Conservation (phyloP, 2,113 vertebrate genomes). For the Misgurnus anguillicaudatus region DNA sequence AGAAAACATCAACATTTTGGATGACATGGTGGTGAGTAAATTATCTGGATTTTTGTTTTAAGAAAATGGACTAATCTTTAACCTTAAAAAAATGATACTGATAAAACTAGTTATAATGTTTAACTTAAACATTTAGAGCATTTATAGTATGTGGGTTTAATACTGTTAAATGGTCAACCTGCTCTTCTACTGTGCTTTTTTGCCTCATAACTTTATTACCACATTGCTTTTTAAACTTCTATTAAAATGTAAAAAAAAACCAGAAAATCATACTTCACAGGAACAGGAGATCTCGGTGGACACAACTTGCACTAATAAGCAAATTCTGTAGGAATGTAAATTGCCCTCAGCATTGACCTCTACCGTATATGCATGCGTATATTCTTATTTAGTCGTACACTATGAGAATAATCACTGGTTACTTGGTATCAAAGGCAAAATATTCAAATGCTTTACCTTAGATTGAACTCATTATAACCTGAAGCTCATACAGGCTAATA, state of each 20-base stretch:
- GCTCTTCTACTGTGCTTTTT: background rate
- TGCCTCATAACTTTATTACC: background rate
- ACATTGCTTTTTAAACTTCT: background rate
- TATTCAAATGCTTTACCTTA: background rate
- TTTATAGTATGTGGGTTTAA: background rate
- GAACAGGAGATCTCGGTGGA: background rate
- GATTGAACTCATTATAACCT: conserved; percentile 12
- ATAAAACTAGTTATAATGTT: no score
- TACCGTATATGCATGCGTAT: background rate
- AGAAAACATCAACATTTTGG: no score
- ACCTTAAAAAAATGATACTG: no score
- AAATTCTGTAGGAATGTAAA: background rate
- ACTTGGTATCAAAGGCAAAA: conserved; percentile 10
- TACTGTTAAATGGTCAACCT: background rate
- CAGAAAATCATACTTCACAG: background rate
- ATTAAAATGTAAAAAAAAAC: background rate
- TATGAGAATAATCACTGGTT: conserved; percentile 1
- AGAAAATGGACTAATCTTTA: no score
- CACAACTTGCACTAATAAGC: conserved; percentile 8
- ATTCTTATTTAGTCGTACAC: background rate
- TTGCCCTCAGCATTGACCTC: background rate
- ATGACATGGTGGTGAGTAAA: no score
- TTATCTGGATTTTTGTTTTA: no score
- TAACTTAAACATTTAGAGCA: background rate
- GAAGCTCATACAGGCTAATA: background rate